phyloP scores from a whole-genome alignment of 2,888 invertebrate species.

The Vandiemenella viatica region DNA sequence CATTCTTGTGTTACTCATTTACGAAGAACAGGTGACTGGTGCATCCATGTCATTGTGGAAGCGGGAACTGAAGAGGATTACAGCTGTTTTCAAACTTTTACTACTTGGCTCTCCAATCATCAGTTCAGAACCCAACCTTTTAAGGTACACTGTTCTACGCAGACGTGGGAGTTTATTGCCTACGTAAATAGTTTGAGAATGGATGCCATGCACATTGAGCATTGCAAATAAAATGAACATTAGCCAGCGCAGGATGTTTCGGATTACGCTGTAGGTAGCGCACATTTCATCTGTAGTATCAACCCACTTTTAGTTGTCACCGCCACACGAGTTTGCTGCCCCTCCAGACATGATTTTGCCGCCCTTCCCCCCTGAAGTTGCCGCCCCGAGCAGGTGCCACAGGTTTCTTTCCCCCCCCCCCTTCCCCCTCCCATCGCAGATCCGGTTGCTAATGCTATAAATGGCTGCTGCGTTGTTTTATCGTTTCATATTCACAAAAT shows the following conservation, averaged over 20 bases:
- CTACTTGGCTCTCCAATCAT: too few relatives aligned
- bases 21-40: too few relatives aligned
- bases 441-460: too few relatives aligned
- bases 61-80: too few relatives aligned
- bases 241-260: conserved; percentile 14
- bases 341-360: background rate
- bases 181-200: conserved; percentile 14
- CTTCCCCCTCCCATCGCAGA: too few relatives aligned
- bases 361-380: conserved; percentile 8
- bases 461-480: conserved; percentile 7
- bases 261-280: conserved; percentile 12
- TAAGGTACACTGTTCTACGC: conserved; percentile 3
- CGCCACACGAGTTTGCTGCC: conserved; percentile 10
- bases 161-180: conserved; percentile 14
- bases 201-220: conserved; percentile 15
- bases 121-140: too few relatives aligned
- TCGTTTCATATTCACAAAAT: background rate
- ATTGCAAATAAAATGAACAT: conserved; percentile 15
- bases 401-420: too few relatives aligned
- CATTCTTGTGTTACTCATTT: too few relatives aligned
- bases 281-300: conserved; percentile 16
- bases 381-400: too few relatives aligned
- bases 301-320: conserved; percentile 14
- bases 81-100: too few relatives aligned
- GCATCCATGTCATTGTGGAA: too few relatives aligned